These are phyloP conservation scores for Ladona fulva DNA, from an alignment of 1,140 invertebrate genomes.

Conservation along the genomic window DNA sequence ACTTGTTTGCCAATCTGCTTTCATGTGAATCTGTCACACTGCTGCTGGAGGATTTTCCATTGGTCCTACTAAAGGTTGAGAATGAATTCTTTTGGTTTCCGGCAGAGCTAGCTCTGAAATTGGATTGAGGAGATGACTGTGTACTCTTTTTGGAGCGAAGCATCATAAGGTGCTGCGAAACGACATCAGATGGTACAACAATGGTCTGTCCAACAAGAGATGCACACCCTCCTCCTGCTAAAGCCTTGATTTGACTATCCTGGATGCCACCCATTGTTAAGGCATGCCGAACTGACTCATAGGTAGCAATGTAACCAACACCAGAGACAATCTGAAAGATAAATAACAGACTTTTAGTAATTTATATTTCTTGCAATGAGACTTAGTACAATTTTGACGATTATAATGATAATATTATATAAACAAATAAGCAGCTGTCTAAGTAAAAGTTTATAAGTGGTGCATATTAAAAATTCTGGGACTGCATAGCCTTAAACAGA, in stretches of 20 bases:
- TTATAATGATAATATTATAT: too few species aligned
- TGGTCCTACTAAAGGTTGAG: neutral
- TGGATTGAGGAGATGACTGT: neutral
- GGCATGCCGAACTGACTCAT: slow-evolving; percentile 82
- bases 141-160: slow-evolving; percentile 53
- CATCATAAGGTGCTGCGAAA: slow-evolving; percentile 96
- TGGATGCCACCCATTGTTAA: slow-evolving; percentile 45
- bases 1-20: neutral
- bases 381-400: too few species aligned
- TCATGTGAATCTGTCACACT: neutral
- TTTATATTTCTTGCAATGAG: too few species aligned
- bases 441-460: too few species aligned
- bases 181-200: slow-evolving; percentile 91
- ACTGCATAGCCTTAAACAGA: too few species aligned
- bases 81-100: neutral
- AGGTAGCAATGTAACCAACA: slow-evolving; percentile 90
- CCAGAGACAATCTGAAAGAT: slow-evolving; percentile 78
- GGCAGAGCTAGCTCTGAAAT: neutral
- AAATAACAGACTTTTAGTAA: slow-evolving; percentile 37
- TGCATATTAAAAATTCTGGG: too few species aligned
- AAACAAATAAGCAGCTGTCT: too few species aligned
- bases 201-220: slow-evolving; percentile 91
- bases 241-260: slow-evolving; percentile 53
- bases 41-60: neutral
- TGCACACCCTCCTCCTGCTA: slow-evolving; percentile 76